Evolutionary conservation across 2,888 invertebrate genomes (phyloP), one percentile per base, ranked within the genome.

Genomic region (Ophonus ardosiacus): DNA sequence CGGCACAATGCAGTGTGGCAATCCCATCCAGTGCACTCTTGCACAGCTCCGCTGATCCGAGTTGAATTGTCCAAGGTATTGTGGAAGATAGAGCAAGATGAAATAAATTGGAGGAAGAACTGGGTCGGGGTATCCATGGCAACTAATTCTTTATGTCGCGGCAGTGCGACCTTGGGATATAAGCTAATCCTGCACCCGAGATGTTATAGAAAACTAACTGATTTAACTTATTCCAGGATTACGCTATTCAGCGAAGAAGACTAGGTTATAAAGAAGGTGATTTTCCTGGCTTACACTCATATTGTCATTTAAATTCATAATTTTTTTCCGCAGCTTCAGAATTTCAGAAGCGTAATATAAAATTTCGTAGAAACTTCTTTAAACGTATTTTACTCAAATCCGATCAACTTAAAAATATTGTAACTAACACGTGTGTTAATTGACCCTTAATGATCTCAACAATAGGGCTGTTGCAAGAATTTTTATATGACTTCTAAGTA

Each of bases 101-200:
- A 83, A 71, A 83, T 74, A 74, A 83, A 74, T 74, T 74, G 83
- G 74, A 15, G 59, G 10, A 43, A 40, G 74, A 83, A 83, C 40
- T 83, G 74, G 83, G 83, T 83, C 83, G 61, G 56, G 21, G 83
- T 71, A 74, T 57, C 61, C 76, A 83, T 83, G 83, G 83, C n/a
- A 71, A 83, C 83, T 83, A 83, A 83, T 83, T 71, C 83, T 83
- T 81, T 74, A 74, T 76, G 57, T 38, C 40, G 83, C 59, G 65
- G 38, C 18, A 61, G 59, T 40, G 51, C 38, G 59, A 71, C 24
- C 56, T 78, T 17, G 38, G 24, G 83, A 83, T 83, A 83, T 83
- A 83, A 61, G 59, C 74, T 83, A 83, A 83, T 83, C 83, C 83
- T n/a, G 59, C 15, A 21, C 40, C 40, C 59, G 63, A 81, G 59